These are phyloP conservation scores for Labroides dimidiatus DNA, from an alignment of 2,797 vertebrate genomes.

Conservation along the genomic window DNA sequence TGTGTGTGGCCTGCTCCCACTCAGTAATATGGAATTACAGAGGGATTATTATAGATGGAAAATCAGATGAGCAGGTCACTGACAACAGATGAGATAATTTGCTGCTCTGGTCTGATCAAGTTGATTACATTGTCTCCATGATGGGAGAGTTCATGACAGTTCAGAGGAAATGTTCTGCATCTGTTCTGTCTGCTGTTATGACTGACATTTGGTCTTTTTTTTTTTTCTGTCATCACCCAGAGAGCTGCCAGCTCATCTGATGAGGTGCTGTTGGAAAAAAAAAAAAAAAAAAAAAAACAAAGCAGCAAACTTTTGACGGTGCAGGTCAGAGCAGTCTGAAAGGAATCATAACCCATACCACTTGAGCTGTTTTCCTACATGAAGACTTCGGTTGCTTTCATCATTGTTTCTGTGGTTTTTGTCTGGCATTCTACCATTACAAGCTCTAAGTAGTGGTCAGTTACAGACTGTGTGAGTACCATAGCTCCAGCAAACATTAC, in stretches of 20 bases:
- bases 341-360: no score
- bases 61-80: background rate
- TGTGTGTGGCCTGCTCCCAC: background rate
- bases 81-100: background rate
- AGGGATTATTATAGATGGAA: background rate
- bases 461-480: no score
- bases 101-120: background rate
- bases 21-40: background rate
- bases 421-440: no score
- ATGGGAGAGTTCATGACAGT: background rate
- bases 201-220: background rate
- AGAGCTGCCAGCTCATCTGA: background rate
- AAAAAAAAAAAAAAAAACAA: no score
- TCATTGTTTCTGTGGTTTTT: no score
- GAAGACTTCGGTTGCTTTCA: no score
- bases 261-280: background rate
- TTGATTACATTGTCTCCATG: background rate
- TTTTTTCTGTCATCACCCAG: background rate
- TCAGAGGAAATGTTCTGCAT: slow-evolving; percentile 3
- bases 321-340: background rate
- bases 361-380: no score
- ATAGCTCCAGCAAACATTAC: no score
- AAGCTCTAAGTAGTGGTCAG: no score
- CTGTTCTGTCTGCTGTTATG: background rate
- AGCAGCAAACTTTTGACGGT: background rate